Evolutionary conservation across 2,113 vertebrate genomes (phyloP), one percentile per base, ranked within the genome.

Genomic region (Turdus rufiventris): DNA sequence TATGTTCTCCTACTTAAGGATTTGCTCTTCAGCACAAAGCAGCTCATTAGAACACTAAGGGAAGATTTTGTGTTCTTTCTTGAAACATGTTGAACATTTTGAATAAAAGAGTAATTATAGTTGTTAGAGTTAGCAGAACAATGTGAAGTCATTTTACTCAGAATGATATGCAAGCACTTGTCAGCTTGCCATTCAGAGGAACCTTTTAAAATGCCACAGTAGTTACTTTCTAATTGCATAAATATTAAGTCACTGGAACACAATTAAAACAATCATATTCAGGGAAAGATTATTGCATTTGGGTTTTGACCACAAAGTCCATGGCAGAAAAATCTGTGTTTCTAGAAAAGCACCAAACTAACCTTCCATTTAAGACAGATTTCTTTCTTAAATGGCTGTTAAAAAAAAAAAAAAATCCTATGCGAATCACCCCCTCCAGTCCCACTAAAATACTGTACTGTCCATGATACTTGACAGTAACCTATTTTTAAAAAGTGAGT

Each of bases 81-180:
- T 70, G 78, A 88, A 97, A 78, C 58, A 79, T 75, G 80, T 92
- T 94, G 88, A 96, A 77, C 86, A 14, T 93, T 93, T 88, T 86
- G 88, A 97, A 93, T 89, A 95, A 91, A 81, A 79, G 80, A 73
- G 40, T 96, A 96, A 97, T 97, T 97, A 96, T 81, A 97, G 92
- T 87, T 96, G 78, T 96, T 89, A 93, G 11, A 95, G 53, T 76
- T 38, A 80, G 88, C 60, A 73, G 96, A 90, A 97, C 85, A 96
- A 91, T 95, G 76, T 24, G 65, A 96, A 95, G 88, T 65, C 47
- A 45, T 94, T 94, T 84, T 77, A 53, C 68, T 91, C 68, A 54
- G 72, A 95, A 81, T 95, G 81, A 95, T 96, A 92, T 86, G 88
- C 94, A 93, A 96, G 94, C 84, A 88, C 88, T 95, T 97, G 90